A percentile compares a stretch with the other conserved stretches of the same genome.
These are phyloP conservation scores for Leptocoma aspasia DNA, from an alignment of 2,113 vertebrate species.

Conservation along the genomic window DNA sequence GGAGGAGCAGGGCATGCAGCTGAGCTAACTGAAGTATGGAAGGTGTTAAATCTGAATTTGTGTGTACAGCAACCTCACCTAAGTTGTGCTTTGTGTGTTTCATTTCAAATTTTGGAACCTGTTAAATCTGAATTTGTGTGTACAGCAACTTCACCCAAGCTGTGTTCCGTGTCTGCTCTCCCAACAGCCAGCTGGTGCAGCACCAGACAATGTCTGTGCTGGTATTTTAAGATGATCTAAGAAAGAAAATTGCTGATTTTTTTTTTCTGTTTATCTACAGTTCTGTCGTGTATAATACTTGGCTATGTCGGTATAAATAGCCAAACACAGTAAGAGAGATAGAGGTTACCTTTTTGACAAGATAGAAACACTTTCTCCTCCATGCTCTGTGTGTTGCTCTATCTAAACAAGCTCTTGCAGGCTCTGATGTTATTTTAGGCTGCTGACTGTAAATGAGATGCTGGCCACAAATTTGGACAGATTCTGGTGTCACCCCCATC, in stretches of 20 bases:
- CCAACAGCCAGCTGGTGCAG: background rate
- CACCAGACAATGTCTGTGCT: background rate
- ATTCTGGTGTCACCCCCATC: background rate
- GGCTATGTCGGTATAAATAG: background rate
- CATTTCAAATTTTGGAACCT: background rate
- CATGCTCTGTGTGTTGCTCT: background rate
- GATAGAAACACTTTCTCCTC: background rate
- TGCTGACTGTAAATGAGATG: background rate
- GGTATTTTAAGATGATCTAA: background rate
- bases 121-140: background rate
- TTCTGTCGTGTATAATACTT: background rate
- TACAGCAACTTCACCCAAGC: background rate
- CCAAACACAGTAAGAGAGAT: background rate
- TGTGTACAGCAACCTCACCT: background rate
- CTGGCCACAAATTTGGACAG: background rate
- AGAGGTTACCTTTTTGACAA: background rate
- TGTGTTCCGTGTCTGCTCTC: background rate
- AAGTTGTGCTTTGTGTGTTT: accelerated
- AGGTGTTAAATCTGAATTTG: background rate
- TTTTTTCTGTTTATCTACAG: background rate
- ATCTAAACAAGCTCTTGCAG: background rate
- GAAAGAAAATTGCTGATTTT: background rate
- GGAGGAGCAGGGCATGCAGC: background rate
- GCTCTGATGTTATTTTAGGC: background rate
- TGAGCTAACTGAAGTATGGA: background rate